A percentile compares a stretch with the other conserved stretches of the same genome.
These are phyloP conservation scores for Pseudomyrmex pallidus DNA, from an alignment of 1,140 invertebrate genomes.

Conservation along the genomic window DNA sequence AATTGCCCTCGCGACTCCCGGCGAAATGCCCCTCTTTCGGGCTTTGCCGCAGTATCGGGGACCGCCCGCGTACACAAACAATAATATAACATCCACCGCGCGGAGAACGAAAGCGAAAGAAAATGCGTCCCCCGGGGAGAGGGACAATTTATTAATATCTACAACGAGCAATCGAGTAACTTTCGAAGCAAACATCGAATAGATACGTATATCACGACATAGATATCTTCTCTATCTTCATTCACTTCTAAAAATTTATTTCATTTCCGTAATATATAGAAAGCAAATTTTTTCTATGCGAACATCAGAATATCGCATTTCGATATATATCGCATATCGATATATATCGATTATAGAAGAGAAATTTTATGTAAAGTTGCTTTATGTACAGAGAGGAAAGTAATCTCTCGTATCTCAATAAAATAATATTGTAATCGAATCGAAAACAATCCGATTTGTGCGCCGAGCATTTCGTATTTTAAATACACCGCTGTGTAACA, in stretches of 20 bases:
- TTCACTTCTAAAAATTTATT: background rate
- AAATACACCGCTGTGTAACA: too few species aligned
- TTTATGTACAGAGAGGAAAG: background rate
- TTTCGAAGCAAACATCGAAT: background rate
- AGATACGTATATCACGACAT: too few species aligned
- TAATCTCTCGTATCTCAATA: background rate
- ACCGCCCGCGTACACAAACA: slow-evolving; percentile 61
- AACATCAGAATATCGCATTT: too few species aligned
- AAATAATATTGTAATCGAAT: background rate
- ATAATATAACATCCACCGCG: slow-evolving; percentile 63
- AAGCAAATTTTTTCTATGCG: background rate
- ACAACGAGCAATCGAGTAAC: slow-evolving; percentile 15
- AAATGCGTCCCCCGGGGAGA: slow-evolving; percentile 38
- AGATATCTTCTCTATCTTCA: too few species aligned
- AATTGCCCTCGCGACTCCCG: slow-evolving; percentile 36
- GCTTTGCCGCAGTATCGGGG: background rate
- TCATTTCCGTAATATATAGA: background rate
- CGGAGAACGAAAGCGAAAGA: slow-evolving; percentile 46
- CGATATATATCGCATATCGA: too few species aligned
- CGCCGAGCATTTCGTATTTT: too few species aligned
- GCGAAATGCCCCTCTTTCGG: slow-evolving; percentile 19
- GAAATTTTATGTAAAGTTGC: too few species aligned
- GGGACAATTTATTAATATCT: slow-evolving; percentile 70
- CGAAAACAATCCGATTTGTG: background rate
- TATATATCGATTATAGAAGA: background rate